Evolutionary conservation across 2,797 vertebrate species (phyloP).

Genomic region (Poecile montanus): DNA sequence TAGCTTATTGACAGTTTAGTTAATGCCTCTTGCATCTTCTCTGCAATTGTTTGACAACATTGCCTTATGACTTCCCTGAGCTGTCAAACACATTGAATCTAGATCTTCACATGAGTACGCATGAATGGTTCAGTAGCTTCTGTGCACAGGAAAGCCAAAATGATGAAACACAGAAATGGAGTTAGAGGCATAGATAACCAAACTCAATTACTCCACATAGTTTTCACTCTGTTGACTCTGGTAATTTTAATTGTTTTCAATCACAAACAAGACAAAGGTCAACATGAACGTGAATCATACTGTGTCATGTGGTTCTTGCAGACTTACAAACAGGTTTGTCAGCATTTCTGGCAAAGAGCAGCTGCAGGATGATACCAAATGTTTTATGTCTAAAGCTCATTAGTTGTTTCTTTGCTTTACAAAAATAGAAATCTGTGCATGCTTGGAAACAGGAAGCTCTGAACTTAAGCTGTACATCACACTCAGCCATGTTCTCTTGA

Average conservation of each 20-base stretch:
- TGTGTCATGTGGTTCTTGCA: constrained; percentile 35
- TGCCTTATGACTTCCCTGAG: constrained; percentile 58
- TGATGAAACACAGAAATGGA: constrained; percentile 60
- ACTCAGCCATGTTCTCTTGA: not conserved
- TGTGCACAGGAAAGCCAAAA: constrained; percentile 53
- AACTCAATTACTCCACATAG: constrained; percentile 61
- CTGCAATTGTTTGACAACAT: constrained; percentile 61
- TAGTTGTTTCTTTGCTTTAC: constrained; percentile 10
- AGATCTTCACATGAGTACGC: constrained; percentile 46
- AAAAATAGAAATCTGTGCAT: constrained; percentile 10
- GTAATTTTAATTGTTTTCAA: constrained; percentile 72
- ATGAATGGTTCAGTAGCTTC: constrained; percentile 70
- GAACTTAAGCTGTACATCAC: not conserved
- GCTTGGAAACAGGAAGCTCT: not conserved
- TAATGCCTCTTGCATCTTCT: constrained; percentile 45
- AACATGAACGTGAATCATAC: constrained; percentile 37
- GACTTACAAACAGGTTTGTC: constrained; percentile 65
- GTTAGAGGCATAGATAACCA: constrained; percentile 63
- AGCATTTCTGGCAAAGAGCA: constrained; percentile 66
- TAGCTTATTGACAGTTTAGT: constrained; percentile 61
- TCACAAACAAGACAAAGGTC: constrained; percentile 70
- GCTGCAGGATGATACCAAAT: constrained; percentile 44
- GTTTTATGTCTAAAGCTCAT: constrained; percentile 29
- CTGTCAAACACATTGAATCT: constrained; percentile 68
- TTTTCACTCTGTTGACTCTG: constrained; percentile 62